Evolutionary conservation across 2,888 invertebrate species (phyloP), one percentile per base, ranked within the genome.

Genomic region (Ormyrus labotus): DNA sequence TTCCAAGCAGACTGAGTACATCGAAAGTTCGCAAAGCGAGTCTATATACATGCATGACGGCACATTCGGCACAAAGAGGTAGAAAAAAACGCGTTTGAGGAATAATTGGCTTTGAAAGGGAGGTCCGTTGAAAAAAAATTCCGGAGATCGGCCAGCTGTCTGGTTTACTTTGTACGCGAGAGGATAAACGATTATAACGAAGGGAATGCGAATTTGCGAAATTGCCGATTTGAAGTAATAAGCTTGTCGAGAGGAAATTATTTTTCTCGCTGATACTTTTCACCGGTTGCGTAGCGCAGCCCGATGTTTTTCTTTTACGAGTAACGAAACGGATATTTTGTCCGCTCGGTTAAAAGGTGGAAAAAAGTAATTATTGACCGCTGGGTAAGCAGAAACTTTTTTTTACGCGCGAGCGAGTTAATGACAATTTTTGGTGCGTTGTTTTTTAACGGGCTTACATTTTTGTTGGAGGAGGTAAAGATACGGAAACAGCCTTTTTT

Each of bases 31-130:
- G 51, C 13, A 60, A 60, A 34, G 57, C 47, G 55, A 8, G n/a
- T 8, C 9, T 57, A 47, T 47, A 57, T 57, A 10, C 19, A 67
- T 45, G 47, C 6, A n/a, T 7, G 34, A 3, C 34, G 1, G 60
- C 10, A 10, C 34, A 34, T 34, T 34, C n/a, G 63, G 1, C n/a
- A 34, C 50, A 53, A 68, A 65, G 63, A 58, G 48, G 58, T 47
- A 70, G 53, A 70, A 65, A 72, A 72, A 13, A 79, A 64, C 58
- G 75, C 61, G 60, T 64, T 75, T 57, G 71, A 71, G 72, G 65
- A 75, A 71, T 70, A 75, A 75, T 75, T 80, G 71, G 71, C 69
- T 64, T 47, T 67, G 63, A 55, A 70, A 79, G 68, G 50, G 70
- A 58, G 58, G 63, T 64, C 19, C 65, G 57, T 71, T 34, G 6